A percentile compares a stretch with the other conserved stretches of the same genome.
Conservation (phyloP, 2,113 vertebrate genomes). For the Otus sunia region DNA sequence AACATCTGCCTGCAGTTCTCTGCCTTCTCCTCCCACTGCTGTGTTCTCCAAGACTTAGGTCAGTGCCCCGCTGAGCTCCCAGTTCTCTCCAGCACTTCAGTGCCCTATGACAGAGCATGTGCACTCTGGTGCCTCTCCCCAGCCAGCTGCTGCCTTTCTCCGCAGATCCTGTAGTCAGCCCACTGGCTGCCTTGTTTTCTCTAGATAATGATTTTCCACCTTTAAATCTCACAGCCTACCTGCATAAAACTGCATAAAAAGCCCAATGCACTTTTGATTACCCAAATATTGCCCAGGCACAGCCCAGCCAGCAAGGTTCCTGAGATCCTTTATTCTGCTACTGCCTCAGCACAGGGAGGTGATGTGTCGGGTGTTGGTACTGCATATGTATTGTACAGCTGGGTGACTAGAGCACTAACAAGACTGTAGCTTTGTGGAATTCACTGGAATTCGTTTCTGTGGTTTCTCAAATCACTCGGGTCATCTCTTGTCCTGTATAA, state of each 20-base stretch:
- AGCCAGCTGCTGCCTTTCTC: neutral
- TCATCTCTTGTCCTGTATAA: neutral
- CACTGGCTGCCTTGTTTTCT: neutral
- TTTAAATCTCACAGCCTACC: neutral
- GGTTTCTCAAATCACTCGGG: neutral
- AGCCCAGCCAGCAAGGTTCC: neutral
- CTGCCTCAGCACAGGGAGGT: neutral
- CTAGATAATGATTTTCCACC: neutral
- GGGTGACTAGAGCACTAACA: neutral
- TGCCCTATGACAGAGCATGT: accelerated
- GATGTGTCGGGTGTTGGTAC: neutral
- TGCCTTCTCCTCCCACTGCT: neutral
- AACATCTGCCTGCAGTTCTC: neutral
- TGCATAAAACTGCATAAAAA: neutral
- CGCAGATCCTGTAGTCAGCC: neutral
- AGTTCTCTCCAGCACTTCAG: neutral
- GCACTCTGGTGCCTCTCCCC: accelerated
- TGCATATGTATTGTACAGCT: neutral
- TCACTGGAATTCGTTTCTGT: neutral
- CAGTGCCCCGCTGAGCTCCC: neutral
- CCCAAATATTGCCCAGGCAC: neutral
- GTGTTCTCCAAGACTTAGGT: neutral
- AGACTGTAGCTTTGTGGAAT: neutral
- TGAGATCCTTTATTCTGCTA: neutral
- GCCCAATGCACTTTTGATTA: neutral